Conservation (phyloP, 2,113 vertebrate species). For the Crotalus horridus region DNA sequence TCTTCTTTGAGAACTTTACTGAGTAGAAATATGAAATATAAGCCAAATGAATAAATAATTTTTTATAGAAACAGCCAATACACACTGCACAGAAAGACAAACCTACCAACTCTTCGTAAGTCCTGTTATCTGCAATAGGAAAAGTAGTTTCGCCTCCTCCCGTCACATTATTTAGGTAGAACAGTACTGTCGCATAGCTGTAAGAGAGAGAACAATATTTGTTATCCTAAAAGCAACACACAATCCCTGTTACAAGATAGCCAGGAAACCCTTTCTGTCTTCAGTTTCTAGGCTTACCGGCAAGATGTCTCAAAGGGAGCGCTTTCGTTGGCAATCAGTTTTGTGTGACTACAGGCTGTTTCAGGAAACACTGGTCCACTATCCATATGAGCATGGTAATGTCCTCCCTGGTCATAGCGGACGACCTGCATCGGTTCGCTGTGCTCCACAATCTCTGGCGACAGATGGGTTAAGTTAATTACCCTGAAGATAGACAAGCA, state of each 20-base stretch:
- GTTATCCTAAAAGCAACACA: background rate
- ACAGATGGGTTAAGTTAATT: conserved; percentile 84
- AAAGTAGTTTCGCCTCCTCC: conserved; percentile 90
- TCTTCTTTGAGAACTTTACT: background rate
- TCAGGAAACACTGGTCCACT: conserved; percentile 84
- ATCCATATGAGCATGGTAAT: conserved; percentile 92
- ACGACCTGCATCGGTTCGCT: conserved; percentile 94
- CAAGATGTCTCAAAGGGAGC: conserved; percentile 87
- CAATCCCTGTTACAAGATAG: background rate
- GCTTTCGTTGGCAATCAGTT: conserved; percentile 82
- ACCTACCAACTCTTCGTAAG: conserved; percentile 87
- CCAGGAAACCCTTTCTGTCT: background rate
- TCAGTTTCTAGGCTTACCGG: conserved; percentile 72
- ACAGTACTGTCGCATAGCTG: conserved; percentile 86
- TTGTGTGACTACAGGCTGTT: conserved; percentile 88
- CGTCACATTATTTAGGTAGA: conserved; percentile 90
- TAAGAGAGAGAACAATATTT: background rate
- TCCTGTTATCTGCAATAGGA: conserved; percentile 94
- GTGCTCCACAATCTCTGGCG: conserved; percentile 84
- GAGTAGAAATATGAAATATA: background rate
- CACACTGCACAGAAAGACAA: background rate
- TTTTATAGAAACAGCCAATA: background rate
- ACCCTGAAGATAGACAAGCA: conserved; percentile 71
- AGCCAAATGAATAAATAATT: background rate
- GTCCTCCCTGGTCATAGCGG: conserved; percentile 86